A percentile compares a stretch with the other conserved stretches of the same genome.
phyloP scores from a whole-genome alignment of 1,140 invertebrate genomes.

The Dreissena rostriformis region DNA sequence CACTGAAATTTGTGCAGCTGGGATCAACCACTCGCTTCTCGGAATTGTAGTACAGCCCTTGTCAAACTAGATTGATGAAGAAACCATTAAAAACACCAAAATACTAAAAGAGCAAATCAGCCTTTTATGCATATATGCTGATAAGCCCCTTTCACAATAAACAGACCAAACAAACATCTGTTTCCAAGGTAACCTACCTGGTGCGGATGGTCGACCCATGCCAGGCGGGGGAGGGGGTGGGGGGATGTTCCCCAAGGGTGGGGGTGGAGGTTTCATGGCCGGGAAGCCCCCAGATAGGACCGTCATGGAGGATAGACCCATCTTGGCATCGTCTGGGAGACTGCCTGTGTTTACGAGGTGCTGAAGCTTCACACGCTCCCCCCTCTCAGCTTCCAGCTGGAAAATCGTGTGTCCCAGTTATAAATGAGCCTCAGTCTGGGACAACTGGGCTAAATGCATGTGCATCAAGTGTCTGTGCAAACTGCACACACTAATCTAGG shows the following conservation, averaged over 20 bases:
- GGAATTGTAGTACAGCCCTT: too few relatives aligned
- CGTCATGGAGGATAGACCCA: conserved; percentile 79
- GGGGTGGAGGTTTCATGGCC: conserved; percentile 80
- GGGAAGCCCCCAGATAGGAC: conserved; percentile 24
- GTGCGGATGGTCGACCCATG: conserved; percentile 76
- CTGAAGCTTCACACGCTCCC: conserved; percentile 91
- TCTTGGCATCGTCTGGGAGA: conserved; percentile 96
- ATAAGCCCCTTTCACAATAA: too few relatives aligned
- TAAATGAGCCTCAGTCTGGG: too few relatives aligned
- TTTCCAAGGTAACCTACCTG: conserved; percentile 56
- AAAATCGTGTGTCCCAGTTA: too few relatives aligned
- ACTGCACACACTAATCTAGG: too few relatives aligned
- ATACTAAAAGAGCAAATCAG: background rate
- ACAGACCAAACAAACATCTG: too few relatives aligned
- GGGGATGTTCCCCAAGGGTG: conserved; percentile 74
- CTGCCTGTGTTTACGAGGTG: conserved; percentile 91
- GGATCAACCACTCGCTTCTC: too few relatives aligned
- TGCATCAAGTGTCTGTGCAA: too few relatives aligned
- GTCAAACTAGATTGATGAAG: background rate
- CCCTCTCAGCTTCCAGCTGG: conserved; percentile 90
- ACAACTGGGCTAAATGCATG: too few relatives aligned
- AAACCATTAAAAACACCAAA: background rate
- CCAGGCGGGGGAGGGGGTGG: conserved; percentile 82
- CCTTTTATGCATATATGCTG: too few relatives aligned
- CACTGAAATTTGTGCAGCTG: too few relatives aligned